phyloP scores from a whole-genome alignment of 2,113 vertebrate genomes.

The Microcebus tavaratra region DNA sequence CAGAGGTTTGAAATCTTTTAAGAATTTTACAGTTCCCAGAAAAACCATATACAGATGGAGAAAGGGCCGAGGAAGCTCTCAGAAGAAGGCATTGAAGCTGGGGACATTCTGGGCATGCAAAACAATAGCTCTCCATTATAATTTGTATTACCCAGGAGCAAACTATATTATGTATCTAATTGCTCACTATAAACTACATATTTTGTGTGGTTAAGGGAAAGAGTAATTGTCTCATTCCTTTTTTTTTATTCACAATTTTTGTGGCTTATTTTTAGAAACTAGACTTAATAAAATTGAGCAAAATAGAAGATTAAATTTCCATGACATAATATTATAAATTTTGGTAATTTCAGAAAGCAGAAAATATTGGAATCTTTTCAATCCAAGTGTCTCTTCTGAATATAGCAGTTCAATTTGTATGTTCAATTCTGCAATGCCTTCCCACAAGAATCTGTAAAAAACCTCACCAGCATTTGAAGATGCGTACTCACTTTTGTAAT shows the following conservation, averaged over 20 bases:
- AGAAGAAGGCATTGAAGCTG: neutral
- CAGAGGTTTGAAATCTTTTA: neutral
- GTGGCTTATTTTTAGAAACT: constrained; percentile 38
- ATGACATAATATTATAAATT: constrained; percentile 28
- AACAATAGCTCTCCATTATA: neutral
- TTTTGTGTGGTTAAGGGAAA: neutral
- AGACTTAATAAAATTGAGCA: neutral
- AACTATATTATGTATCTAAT: neutral
- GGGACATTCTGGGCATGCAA: neutral
- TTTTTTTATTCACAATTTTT: constrained; percentile 10
- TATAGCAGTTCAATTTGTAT: neutral
- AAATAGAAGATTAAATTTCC: constrained; percentile 53
- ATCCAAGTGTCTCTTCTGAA: constrained; percentile 28
- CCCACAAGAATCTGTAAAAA: neutral
- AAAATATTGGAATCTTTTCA: constrained; percentile 48
- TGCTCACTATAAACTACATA: neutral
- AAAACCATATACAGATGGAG: neutral
- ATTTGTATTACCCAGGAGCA: neutral
- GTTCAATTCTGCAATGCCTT: neutral
- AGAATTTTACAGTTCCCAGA: neutral
- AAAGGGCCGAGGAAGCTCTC: neutral
- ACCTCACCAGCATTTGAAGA: constrained; percentile 7
- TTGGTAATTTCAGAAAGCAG: constrained; percentile 59
- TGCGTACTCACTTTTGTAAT: neutral
- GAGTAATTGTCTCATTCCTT: neutral